Base-by-base conservation (phyloP, 2,113 vertebrate species). In the Myiozetetes cayanensis region DNA sequence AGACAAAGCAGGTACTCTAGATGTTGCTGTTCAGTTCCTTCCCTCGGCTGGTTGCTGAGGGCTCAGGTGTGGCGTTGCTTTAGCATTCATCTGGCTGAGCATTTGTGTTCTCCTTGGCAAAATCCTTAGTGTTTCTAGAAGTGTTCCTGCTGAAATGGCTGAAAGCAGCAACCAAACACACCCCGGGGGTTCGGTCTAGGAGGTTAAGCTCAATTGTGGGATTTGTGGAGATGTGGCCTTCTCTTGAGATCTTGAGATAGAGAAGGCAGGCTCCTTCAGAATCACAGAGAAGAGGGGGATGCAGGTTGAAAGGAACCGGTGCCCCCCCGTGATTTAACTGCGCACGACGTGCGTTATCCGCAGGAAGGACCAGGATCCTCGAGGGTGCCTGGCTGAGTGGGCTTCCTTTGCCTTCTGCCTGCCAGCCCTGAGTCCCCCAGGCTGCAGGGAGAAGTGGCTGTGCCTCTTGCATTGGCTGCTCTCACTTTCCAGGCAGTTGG, bases 1-100 rank as follows among this genome's bases (percentile, higher is more conserved):
- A 98, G 98, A 98, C 94, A 99, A 98, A 98, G 91, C 98, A 92
- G 99, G 99, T 99, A 96, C 46, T 68, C n/a, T 35, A 68, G 62
- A 35, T 44, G 50, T 7, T 72, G 86, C 74, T 92, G 90, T 89
- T 95, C 90, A 96, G 3, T 95, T 96, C 85, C 78, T 91, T 84
- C 89, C 87, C 52, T n/a, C 8, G 0, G 12, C 75, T 88, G 76
- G 13, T 49, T 87, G 85, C 73, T 23, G 68, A 10, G 76, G 89
- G 94, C 70, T 62, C 92, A 90, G 95, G 73, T 82, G 39, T 39
- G 49, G 52, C 20, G 0, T 41, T 52, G 43, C 47, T 41, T 59
- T 55, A 72, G 87, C 44, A 27, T 76, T 85, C 39, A n/a, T 81
- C 75, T 52, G 43, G 65, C 58, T 75, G 84, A 91, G 41, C 85